These are phyloP conservation scores for Tuta absoluta DNA, from an alignment of 2,888 invertebrate species.

Conservation along the genomic window DNA sequence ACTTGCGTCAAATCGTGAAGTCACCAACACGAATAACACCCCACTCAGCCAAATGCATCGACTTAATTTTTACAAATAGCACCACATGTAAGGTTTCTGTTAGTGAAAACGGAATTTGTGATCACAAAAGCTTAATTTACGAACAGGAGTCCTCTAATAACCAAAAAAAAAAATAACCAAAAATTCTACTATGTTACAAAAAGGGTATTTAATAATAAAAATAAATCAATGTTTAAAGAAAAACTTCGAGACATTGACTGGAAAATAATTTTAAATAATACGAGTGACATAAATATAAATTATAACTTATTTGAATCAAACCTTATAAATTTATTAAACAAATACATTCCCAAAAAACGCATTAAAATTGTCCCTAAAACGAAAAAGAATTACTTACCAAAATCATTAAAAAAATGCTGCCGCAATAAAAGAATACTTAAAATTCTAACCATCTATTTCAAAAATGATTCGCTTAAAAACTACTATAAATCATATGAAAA, in stretches of 20 bases:
- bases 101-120: neutral
- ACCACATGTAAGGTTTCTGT: neutral
- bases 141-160: neutral
- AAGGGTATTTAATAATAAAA: neutral
- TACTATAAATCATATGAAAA: neutral
- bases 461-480: neutral
- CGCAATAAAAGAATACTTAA: neutral
- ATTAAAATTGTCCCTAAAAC: neutral
- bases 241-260: neutral
- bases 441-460: neutral
- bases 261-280: neutral
- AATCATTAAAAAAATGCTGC: neutral
- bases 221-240: neutral
- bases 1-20: neutral
- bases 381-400: neutral
- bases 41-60: neutral
- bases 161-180: neutral
- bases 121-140: neutral
- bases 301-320: neutral
- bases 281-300: neutral
- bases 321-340: neutral
- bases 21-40: neutral
- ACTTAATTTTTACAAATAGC: constrained; percentile 1
- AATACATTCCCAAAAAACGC: neutral
- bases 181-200: neutral